Conservation (phyloP, 2,888 invertebrate genomes). For the Gastracanthus pulcherrimus region DNA sequence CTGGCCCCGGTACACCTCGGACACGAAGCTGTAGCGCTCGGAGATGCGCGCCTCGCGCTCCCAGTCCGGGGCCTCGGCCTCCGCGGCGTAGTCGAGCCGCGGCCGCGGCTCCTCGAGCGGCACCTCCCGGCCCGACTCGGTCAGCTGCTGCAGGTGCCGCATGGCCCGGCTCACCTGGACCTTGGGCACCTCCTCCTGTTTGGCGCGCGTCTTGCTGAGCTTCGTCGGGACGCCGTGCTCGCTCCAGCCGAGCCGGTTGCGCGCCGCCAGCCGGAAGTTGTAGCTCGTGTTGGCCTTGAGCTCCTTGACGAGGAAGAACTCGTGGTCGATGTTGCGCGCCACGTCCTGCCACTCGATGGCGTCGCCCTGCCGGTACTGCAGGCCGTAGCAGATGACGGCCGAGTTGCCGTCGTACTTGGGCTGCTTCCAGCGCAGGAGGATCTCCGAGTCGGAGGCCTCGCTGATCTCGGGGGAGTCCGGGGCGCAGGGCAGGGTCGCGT, state of each 20-base stretch:
- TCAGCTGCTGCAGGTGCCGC: conserved; percentile 90
- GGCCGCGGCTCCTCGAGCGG: conserved; percentile 81
- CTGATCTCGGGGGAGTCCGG: conserved; percentile 92
- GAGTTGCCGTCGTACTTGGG: conserved; percentile 95
- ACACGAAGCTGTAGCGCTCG: conserved; percentile 90
- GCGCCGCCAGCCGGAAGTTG: conserved; percentile 92
- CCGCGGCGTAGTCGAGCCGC: conserved; percentile 86
- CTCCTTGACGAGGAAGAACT: conserved; percentile 91
- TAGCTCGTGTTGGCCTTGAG: conserved; percentile 90
- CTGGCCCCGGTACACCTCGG: conserved; percentile 90
- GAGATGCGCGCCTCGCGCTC: conserved; percentile 83
- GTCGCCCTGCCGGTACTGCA: conserved; percentile 89
- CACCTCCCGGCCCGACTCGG: conserved; percentile 88
- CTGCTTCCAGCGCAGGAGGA: conserved; percentile 94
- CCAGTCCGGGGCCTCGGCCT: conserved; percentile 88
- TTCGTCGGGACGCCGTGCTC: conserved; percentile 91
- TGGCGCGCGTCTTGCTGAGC: conserved; percentile 82
- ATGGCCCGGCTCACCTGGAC: conserved; percentile 90
- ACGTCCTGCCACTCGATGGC: conserved; percentile 91
- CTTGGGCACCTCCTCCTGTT: conserved; percentile 82
- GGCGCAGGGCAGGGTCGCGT: conserved; percentile 89
- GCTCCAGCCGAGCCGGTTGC: conserved; percentile 96
- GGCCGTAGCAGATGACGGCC: conserved; percentile 91
- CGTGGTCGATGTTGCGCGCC: conserved; percentile 94
- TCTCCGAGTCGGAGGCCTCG: conserved; percentile 90